Evolutionary conservation across 1,140 invertebrate species (phyloP).

Genomic region (Paralvinella palmiformis): DNA sequence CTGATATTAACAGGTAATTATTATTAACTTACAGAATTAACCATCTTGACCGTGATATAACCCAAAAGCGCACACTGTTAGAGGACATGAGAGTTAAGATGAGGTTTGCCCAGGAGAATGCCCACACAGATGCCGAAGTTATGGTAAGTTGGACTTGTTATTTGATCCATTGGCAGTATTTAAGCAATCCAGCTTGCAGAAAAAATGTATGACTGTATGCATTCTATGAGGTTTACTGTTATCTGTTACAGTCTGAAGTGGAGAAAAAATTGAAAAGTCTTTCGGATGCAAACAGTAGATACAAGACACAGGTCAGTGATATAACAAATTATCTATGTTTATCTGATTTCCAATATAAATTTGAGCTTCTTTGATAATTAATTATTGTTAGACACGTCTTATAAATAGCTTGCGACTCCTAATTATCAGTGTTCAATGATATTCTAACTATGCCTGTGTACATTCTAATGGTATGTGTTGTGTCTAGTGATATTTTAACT

Average conservation of each 20-base stretch:
- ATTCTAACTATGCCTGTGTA: too few species aligned
- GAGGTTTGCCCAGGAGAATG: conserved; percentile 35
- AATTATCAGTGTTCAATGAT: too few species aligned
- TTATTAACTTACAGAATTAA: conserved; percentile 39
- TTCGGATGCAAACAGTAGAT: conserved; percentile 34
- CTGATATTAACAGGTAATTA: too few species aligned
- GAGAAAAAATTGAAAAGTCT: conserved; percentile 37
- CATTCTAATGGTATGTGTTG: too few species aligned
- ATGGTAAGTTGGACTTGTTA: conserved; percentile 24
- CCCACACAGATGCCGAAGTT: conserved; percentile 34
- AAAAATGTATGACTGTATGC: neutral
- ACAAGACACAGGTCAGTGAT: conserved; percentile 35
- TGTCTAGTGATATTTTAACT: too few species aligned
- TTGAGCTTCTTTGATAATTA: too few species aligned
- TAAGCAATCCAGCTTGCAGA: neutral
- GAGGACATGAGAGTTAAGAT: conserved; percentile 42
- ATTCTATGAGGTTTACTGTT: neutral
- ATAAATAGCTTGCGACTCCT: too few species aligned
- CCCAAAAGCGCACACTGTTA: conserved; percentile 41
- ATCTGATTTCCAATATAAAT: too few species aligned
- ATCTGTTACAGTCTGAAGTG: conserved; percentile 34
- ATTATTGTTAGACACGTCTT: too few species aligned
- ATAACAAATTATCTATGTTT: too few species aligned
- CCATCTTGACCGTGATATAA: conserved; percentile 40
- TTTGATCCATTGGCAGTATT: neutral